phyloP scores from a whole-genome alignment of 2,113 vertebrate species.

The Bubo bubo region DNA sequence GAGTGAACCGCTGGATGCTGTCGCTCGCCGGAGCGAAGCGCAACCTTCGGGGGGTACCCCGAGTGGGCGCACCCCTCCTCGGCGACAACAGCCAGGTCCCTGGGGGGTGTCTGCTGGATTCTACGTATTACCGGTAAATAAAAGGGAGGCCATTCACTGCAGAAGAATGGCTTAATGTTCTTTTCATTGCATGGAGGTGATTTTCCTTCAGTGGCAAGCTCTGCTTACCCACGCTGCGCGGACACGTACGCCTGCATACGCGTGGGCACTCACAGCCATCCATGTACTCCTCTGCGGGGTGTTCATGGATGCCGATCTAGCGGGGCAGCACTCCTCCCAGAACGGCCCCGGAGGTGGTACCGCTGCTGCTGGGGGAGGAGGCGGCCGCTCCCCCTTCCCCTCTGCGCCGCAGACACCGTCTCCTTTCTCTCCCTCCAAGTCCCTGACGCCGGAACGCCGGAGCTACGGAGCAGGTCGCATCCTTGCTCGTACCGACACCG shows the following conservation, averaged over 20 bases:
- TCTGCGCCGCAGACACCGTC: background rate
- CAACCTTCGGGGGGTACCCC: background rate
- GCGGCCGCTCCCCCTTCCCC: background rate
- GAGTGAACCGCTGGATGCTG: background rate
- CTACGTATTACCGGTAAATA: accelerated
- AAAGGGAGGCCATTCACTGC: background rate
- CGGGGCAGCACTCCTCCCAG: background rate
- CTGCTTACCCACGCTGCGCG: background rate
- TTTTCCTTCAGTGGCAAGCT: background rate
- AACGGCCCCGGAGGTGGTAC: background rate
- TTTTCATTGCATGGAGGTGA: background rate
- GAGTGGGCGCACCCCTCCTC: background rate
- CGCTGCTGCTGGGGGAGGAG: background rate
- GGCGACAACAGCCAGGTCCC: background rate
- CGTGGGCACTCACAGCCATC: background rate
- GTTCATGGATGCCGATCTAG: accelerated
- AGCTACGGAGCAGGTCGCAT: accelerated
- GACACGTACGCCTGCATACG: background rate
- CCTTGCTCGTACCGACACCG: accelerated
- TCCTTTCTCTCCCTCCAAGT: background rate
- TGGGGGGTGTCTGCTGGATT: background rate
- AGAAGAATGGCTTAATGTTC: background rate
- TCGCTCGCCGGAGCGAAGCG: background rate
- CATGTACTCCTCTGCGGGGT: accelerated
- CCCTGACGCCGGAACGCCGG: background rate